These are phyloP conservation scores for Notolabrus celidotus DNA, from an alignment of 2,797 vertebrate genomes.

Conservation along the genomic window DNA sequence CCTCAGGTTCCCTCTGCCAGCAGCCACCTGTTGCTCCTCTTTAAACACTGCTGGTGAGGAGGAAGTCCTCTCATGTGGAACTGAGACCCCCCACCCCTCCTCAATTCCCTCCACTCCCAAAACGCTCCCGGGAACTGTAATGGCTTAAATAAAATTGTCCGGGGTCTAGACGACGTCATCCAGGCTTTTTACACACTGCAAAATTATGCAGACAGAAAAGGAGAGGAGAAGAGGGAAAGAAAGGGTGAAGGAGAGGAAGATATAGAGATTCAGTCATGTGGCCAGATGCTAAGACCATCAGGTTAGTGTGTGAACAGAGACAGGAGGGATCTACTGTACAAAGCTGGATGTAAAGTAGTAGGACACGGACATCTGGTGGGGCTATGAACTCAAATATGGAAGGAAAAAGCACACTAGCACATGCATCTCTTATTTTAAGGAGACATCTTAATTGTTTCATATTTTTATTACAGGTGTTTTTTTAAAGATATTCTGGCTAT, in stretches of 20 bases:
- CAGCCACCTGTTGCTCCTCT: conserved; percentile 84
- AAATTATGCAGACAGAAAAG: conserved; percentile 47
- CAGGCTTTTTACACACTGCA: conserved; percentile 59
- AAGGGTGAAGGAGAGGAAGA: conserved; percentile 19
- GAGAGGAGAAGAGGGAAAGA: conserved; percentile 36
- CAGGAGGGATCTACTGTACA: conserved; percentile 62
- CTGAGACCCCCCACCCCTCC: conserved; percentile 57
- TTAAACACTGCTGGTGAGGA: conserved; percentile 80
- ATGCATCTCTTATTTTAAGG: conserved; percentile 6
- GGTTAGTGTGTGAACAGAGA: conserved; percentile 52
- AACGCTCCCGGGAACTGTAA: conserved; percentile 69
- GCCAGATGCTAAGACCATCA: conserved; percentile 78
- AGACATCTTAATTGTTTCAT: neutral
- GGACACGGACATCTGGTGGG: conserved; percentile 68
- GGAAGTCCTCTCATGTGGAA: conserved; percentile 84
- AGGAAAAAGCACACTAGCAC: conserved; percentile 22
- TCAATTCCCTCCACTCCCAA: conserved; percentile 15
- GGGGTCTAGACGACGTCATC: conserved; percentile 62
- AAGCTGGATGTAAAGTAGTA: conserved; percentile 69
- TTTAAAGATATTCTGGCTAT: neutral
- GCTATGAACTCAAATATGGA: conserved; percentile 48
- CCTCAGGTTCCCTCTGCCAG: conserved; percentile 79
- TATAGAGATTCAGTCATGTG: conserved; percentile 57
- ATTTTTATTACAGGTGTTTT: conserved; percentile 3
- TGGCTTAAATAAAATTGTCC: conserved; percentile 78